These are phyloP conservation scores for Drosophila mulleri DNA, from an alignment of 2,888 invertebrate genomes.

Conservation along the genomic window DNA sequence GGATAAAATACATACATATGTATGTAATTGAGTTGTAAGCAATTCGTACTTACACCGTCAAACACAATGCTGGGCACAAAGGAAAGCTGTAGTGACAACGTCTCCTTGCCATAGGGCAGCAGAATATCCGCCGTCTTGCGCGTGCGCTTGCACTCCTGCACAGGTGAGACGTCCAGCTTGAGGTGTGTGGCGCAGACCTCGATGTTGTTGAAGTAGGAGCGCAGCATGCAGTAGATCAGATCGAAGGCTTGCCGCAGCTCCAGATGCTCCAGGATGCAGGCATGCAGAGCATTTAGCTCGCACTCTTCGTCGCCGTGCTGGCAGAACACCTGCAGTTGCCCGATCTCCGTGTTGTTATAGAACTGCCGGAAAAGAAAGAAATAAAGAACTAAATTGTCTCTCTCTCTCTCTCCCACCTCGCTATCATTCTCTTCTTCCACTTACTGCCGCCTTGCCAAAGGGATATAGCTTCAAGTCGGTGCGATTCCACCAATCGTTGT, in stretches of 20 bases:
- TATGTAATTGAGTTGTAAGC: neutral
- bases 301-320: constrained; percentile 83
- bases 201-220: constrained; percentile 58
- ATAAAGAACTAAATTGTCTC: no score
- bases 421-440: constrained; percentile 27
- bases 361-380: constrained; percentile 31
- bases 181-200: constrained; percentile 71
- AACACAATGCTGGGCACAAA: constrained; percentile 83
- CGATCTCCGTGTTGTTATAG: constrained; percentile 67
- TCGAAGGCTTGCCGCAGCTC: constrained; percentile 66
- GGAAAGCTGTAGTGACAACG: constrained; percentile 73
- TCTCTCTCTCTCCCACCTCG: neutral
- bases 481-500: constrained; percentile 68
- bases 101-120: constrained; percentile 77
- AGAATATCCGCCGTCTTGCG: constrained; percentile 77
- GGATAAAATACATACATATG: no score
- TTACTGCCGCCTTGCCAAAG: constrained; percentile 83
- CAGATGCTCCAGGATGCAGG: constrained; percentile 82
- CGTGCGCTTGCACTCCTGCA: constrained; percentile 69
- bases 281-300: constrained; percentile 83
- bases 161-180: constrained; percentile 68
- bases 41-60: constrained; percentile 73
- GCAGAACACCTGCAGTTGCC: constrained; percentile 70
- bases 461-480: constrained; percentile 82
- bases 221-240: constrained; percentile 82